phyloP scores from a whole-genome alignment of 2,113 vertebrate genomes.

The Lutjanus erythropterus region DNA sequence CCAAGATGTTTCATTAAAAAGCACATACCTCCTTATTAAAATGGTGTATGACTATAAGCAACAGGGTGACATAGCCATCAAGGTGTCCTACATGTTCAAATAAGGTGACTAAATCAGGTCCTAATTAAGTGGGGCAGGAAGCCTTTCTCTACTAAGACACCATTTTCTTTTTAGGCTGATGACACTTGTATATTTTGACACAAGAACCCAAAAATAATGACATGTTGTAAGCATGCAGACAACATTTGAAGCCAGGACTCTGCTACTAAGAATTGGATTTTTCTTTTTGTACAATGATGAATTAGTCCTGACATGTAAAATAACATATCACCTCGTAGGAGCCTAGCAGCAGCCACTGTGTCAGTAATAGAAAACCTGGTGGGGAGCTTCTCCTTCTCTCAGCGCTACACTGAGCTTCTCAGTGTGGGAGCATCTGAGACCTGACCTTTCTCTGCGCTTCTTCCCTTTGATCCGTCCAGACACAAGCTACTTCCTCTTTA shows the following conservation, averaged over 20 bases:
- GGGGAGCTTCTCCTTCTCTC: slow-evolving; percentile 64
- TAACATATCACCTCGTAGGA: slow-evolving; percentile 32
- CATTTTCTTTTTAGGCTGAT: neutral
- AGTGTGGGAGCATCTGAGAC: slow-evolving; percentile 69
- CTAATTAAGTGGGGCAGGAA: neutral
- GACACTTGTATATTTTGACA: neutral
- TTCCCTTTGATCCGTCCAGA: slow-evolving; percentile 82
- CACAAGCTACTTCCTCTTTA: slow-evolving; percentile 74
- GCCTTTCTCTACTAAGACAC: too few species aligned
- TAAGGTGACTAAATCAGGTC: neutral
- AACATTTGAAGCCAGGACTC: neutral
- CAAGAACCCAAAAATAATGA: neutral
- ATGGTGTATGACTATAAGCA: neutral
- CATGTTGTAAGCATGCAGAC: neutral
- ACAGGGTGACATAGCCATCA: neutral
- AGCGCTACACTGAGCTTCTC: slow-evolving; percentile 49
- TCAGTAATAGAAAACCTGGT: slow-evolving; percentile 67
- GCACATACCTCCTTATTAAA: slow-evolving; percentile 9
- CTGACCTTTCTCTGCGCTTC: slow-evolving; percentile 81
- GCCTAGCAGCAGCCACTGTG: slow-evolving; percentile 44
- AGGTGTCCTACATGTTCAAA: neutral
- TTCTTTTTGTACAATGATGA: slow-evolving; percentile 10
- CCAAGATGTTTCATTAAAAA: neutral
- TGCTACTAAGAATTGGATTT: neutral
- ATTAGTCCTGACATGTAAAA: slow-evolving; percentile 23